phyloP scores from a whole-genome alignment of 2,113 vertebrate genomes.

The Ptilorrhoa leucosticta region DNA sequence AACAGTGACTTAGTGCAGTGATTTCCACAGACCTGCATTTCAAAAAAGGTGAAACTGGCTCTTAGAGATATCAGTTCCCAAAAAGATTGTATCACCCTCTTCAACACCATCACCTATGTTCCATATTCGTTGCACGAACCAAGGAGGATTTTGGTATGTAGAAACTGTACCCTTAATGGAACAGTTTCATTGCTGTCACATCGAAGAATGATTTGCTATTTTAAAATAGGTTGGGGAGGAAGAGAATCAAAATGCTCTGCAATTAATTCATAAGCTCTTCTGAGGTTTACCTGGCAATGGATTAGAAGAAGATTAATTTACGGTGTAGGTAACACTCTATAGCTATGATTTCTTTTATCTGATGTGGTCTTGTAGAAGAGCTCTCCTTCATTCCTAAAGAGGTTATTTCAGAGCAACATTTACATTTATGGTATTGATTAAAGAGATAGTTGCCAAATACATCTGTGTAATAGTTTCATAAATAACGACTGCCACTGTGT shows the following conservation, averaged over 20 bases:
- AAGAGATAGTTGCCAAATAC: constrained; percentile 10
- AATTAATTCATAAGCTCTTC: neutral
- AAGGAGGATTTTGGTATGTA: neutral
- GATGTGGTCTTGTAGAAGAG: neutral
- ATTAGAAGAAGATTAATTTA: neutral
- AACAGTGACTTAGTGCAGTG: neutral
- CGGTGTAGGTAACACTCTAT: neutral
- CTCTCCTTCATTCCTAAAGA: neutral
- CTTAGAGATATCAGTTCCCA: neutral
- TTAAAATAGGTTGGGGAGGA: neutral
- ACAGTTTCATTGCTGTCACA: neutral
- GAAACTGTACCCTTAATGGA: neutral
- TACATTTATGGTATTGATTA: constrained; percentile 21
- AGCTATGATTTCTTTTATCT: neutral
- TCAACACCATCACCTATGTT: neutral
- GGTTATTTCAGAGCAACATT: neutral
- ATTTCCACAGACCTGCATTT: neutral
- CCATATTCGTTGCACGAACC: neutral
- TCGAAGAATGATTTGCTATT: neutral
- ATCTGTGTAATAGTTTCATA: neutral
- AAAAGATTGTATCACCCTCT: neutral
- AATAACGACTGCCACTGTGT: neutral
- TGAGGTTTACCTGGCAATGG: neutral
- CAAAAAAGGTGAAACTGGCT: neutral
- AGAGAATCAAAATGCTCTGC: neutral